These are phyloP conservation scores for Halisarca cf. caerulea DNA, from an alignment of 37 sponge, comb jelly and placozoan species.

Conservation along the genomic window DNA sequence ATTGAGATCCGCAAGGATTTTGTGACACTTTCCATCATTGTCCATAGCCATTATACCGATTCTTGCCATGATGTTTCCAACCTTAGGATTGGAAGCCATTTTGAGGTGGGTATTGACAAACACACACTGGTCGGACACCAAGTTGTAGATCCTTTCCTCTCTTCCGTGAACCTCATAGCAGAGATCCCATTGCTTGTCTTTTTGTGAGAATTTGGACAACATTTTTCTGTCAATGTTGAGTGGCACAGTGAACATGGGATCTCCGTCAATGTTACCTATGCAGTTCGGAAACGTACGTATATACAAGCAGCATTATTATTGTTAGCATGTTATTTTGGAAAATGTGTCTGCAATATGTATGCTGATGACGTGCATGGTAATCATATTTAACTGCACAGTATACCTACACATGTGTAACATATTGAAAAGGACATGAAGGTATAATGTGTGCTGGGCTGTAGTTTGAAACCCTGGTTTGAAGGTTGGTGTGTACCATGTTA, in stretches of 20 bases:
- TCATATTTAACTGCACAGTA: too few relatives aligned
- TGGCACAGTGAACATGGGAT: constrained; percentile 21
- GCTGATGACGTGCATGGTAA: constrained; percentile 4
- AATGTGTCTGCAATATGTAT: too few relatives aligned
- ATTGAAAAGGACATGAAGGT: too few relatives aligned
- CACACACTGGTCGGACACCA: constrained; percentile 67
- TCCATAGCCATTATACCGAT: constrained; percentile 13
- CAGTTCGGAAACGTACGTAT: too few relatives aligned
- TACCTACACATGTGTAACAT: too few relatives aligned
- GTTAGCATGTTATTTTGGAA: too few relatives aligned
- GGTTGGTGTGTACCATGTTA: background rate
- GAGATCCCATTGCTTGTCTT: constrained; percentile 5
- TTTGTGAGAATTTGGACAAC: background rate
- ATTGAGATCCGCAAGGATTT: background rate
- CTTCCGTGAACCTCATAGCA: constrained; percentile 71
- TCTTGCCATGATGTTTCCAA: constrained; percentile 33
- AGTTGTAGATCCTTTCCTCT: constrained; percentile 39
- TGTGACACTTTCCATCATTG: background rate
- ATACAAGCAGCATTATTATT: too few relatives aligned
- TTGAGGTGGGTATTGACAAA: constrained; percentile 60
- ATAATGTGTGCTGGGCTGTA: too few relatives aligned
- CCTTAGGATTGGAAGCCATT: constrained; percentile 34
- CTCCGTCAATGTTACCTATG: constrained; percentile 9
- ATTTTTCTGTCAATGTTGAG: background rate
- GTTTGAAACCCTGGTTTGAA: background rate